Conservation (phyloP, 2,113 vertebrate species). For the Empidonax traillii region DNA sequence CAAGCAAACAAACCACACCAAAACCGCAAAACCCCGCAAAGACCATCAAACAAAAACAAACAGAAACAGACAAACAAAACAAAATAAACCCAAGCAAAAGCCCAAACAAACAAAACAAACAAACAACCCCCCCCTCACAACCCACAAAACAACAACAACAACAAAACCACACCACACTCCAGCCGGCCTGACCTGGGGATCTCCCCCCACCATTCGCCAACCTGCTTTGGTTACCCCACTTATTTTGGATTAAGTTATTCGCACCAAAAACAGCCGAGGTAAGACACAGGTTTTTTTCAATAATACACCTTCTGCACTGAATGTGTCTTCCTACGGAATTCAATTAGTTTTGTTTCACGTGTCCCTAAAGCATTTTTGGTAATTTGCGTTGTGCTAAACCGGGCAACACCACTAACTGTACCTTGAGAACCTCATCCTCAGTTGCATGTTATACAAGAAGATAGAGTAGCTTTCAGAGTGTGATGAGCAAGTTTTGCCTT, state of each 20-base stretch:
- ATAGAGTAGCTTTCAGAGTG: neutral
- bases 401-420: neutral
- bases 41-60: no score
- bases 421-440: neutral
- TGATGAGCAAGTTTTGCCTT: neutral
- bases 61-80: no score
- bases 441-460: neutral
- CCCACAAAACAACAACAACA: no score
- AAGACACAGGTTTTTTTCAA: neutral
- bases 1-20: no score
- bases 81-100: no score
- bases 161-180: no score
- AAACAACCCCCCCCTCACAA: no score
- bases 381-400: neutral
- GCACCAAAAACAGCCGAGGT: neutral
- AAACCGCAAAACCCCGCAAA: no score
- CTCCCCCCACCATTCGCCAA: no score
- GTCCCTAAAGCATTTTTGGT: neutral
- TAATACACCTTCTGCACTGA: neutral
- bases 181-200: no score
- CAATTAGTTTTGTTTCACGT: neutral
- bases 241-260: neutral
- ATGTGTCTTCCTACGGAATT: neutral
- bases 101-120: no score
- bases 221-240: neutral